Evolutionary conservation across 2,113 vertebrate genomes (phyloP).

Genomic region (Accipiter virgatus): DNA sequence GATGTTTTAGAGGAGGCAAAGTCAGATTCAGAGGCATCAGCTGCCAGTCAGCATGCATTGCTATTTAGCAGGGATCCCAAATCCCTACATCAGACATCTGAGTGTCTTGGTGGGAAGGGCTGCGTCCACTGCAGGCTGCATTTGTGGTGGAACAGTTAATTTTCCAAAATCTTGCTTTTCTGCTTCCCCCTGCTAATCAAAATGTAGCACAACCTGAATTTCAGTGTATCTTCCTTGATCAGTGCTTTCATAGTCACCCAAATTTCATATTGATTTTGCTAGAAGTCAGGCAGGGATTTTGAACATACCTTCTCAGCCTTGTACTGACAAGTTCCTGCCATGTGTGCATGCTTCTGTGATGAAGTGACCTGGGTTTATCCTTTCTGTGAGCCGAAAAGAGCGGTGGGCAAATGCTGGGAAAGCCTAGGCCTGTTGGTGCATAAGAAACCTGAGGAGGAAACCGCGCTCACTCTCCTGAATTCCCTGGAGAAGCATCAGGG

Average conservation of each 20-base stretch:
- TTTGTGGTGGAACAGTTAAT: background rate
- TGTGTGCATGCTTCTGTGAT: accelerated
- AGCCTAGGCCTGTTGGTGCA: background rate
- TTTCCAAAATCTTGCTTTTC: background rate
- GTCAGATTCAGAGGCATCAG: background rate
- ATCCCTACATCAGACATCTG: background rate
- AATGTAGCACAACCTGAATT: background rate
- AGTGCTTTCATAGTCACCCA: background rate
- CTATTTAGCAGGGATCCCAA: background rate
- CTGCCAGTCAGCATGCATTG: background rate
- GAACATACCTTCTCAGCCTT: background rate
- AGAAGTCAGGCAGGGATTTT: background rate
- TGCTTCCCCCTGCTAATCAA: background rate
- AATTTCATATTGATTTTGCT: background rate
- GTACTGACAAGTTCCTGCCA: background rate
- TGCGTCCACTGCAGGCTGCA: background rate
- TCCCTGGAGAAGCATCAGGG: background rate
- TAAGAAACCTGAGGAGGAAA: background rate
- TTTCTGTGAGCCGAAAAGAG: background rate
- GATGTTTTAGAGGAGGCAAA: background rate
- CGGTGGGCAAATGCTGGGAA: background rate
- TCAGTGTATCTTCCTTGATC: background rate
- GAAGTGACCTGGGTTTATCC: background rate
- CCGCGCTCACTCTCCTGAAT: background rate
- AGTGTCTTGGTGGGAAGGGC: background rate